A percentile compares a stretch with the other conserved stretches of the same genome.
Evolutionary conservation across 1,140 invertebrate genomes (phyloP).

Genomic region (Dendrolimus kikuchii): DNA sequence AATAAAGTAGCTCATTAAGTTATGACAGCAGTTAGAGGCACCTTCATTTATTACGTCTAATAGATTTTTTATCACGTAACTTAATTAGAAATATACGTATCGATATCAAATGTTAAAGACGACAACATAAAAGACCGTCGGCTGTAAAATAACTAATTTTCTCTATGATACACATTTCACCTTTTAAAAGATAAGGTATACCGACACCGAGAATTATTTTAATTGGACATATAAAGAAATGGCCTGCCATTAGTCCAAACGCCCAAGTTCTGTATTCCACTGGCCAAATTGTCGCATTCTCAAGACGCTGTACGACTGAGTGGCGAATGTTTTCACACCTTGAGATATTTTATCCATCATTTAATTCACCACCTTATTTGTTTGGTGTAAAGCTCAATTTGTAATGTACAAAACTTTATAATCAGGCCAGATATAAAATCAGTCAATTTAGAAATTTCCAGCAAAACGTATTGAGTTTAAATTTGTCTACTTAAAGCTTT

Average conservation of each 20-base stretch:
- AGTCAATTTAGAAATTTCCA: conserved; percentile 52
- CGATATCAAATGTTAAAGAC: too few species aligned
- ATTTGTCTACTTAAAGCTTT: conserved; percentile 44
- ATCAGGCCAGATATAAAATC: conserved; percentile 35
- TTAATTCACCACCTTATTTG: conserved; percentile 12
- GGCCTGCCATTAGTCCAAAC: conserved; percentile 49
- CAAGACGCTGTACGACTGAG: conserved; percentile 26
- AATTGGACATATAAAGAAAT: conserved; percentile 61
- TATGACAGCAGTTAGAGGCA: background rate
- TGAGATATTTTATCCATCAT: conserved; percentile 9
- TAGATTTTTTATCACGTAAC: too few species aligned
- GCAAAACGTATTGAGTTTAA: conserved; percentile 50
- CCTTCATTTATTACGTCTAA: too few species aligned
- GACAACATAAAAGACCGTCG: too few species aligned
- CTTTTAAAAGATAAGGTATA: too few species aligned
- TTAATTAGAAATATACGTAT: too few species aligned
- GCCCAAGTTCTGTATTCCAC: conserved; percentile 54
- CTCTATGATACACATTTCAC: too few species aligned
- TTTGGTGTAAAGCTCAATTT: conserved; percentile 25
- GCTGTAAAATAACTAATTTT: too few species aligned
- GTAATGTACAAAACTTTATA: conserved; percentile 10
- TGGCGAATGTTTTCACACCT: conserved; percentile 55
- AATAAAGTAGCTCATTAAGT: too few species aligned
- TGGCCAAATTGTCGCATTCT: conserved; percentile 63
- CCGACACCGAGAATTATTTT: conserved; percentile 13